A percentile compares a stretch with the other conserved stretches of the same genome.
Conservation (phyloP, 1,140 invertebrate genomes). For the Zaprionus inermis region DNA sequence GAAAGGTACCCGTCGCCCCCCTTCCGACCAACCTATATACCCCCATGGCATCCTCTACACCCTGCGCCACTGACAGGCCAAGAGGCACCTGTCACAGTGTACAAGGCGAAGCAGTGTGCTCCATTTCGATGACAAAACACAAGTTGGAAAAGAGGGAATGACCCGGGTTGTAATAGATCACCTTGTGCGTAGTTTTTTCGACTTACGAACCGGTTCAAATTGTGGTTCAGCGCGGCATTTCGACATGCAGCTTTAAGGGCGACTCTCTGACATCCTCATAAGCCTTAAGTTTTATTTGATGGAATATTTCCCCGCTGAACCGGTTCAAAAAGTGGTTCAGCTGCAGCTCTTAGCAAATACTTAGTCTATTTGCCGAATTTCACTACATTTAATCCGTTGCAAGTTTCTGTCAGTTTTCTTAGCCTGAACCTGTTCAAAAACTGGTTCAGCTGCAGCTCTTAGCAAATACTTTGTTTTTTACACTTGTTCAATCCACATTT, state of each 20-base stretch:
- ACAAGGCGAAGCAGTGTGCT: not conserved
- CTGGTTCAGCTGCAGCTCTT: not conserved
- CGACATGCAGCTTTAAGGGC: not conserved
- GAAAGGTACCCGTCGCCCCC: not conserved
- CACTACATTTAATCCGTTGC: not conserved
- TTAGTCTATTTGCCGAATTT: not conserved
- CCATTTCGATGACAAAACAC: conserved; percentile 19
- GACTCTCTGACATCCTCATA: too few relatives aligned
- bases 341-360: not conserved
- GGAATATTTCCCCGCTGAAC: too few relatives aligned
- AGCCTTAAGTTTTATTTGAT: too few relatives aligned
- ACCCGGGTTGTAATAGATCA: not conserved
- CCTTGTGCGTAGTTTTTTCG: conserved; percentile 5
- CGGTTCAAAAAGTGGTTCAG: not conserved
- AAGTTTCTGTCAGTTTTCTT: not conserved
- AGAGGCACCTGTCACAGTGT: conserved; percentile 24
- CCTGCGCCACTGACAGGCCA: conserved; percentile 6
- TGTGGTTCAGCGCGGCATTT: not conserved
- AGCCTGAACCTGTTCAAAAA: not conserved
- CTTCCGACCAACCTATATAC: not conserved
- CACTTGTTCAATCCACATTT: too few relatives aligned
- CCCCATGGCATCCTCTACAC: not conserved
- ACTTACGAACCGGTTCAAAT: not conserved
- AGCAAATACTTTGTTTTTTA: not conserved
- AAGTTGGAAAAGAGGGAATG: not conserved